These are phyloP conservation scores for Ceuthmochares aereus DNA, from an alignment of 2,113 vertebrate species.

Conservation along the genomic window DNA sequence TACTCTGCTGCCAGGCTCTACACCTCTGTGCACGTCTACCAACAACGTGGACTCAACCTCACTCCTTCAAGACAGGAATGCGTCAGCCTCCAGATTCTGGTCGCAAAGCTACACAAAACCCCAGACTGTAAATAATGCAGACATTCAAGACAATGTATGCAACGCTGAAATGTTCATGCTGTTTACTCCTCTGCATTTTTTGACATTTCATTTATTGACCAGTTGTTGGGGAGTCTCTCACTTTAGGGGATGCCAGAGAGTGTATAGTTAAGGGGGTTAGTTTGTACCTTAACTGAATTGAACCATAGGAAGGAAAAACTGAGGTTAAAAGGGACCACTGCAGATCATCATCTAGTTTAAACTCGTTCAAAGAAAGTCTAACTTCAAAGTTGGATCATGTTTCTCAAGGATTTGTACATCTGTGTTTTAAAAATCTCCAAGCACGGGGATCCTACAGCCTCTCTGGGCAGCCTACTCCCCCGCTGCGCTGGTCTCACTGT, in stretches of 20 bases:
- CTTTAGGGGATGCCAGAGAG: not conserved
- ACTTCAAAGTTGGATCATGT: not conserved
- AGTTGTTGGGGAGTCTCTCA: not conserved
- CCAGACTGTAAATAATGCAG: not conserved
- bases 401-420: slow-evolving; percentile 6
- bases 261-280: not conserved
- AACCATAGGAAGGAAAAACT: not conserved
- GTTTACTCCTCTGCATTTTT: not conserved
- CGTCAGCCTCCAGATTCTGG: not conserved
- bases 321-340: not conserved
- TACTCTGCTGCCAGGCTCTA: not conserved
- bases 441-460: not conserved
- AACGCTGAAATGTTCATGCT: not conserved
- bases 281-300: not conserved
- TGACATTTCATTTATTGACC: not conserved
- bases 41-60: not conserved
- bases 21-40: not conserved
- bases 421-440: not conserved
- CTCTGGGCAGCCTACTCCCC: not conserved
- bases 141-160: not conserved
- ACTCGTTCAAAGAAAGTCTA: not conserved
- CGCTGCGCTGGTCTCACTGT: not conserved
- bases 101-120: not conserved
- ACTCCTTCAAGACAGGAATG: not conserved
- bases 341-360: not conserved